Evolutionary conservation across 1,140 invertebrate genomes (phyloP).

Genomic region (Drosophila ogumai): DNA sequence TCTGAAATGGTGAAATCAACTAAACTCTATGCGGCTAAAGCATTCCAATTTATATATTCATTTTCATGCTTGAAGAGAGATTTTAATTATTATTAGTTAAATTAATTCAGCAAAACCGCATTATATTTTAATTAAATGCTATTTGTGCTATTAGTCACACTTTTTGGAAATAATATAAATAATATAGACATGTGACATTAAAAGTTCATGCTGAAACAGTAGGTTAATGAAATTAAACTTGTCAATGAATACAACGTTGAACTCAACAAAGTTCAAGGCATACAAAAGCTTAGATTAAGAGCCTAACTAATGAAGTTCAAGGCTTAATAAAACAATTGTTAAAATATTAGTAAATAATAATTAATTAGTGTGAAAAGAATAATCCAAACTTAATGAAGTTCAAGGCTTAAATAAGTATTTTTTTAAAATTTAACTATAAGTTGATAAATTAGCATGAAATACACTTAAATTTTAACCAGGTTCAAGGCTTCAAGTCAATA

Average conservation of each 20-base stretch:
- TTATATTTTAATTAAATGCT: slow-evolving; percentile 6
- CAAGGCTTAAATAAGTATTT: neutral
- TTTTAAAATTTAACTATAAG: neutral
- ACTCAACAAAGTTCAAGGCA: slow-evolving; percentile 22
- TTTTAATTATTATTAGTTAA: slow-evolving; percentile 32
- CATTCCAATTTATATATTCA: slow-evolving; percentile 19
- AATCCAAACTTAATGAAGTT: slow-evolving; percentile 8
- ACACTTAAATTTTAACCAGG: neutral
- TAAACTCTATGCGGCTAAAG: slow-evolving; percentile 3
- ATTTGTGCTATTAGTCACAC: neutral
- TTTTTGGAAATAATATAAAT: neutral
- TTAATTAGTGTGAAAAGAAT: neutral
- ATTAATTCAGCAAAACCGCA: slow-evolving; percentile 12
- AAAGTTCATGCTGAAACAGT: neutral
- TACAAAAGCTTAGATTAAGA: no score
- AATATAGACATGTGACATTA: neutral
- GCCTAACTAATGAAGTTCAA: no score
- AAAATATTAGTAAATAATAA: no score
- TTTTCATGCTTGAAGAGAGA: slow-evolving; percentile 21
- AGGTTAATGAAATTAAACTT: neutral
- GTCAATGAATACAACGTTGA: slow-evolving; percentile 4
- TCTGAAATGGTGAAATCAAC: slow-evolving; percentile 7
- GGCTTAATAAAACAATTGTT: no score
- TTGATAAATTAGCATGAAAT: no score
- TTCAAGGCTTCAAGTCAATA: neutral